Conservation (phyloP, 1,140 invertebrate genomes). For the Apis laboriosa region DNA sequence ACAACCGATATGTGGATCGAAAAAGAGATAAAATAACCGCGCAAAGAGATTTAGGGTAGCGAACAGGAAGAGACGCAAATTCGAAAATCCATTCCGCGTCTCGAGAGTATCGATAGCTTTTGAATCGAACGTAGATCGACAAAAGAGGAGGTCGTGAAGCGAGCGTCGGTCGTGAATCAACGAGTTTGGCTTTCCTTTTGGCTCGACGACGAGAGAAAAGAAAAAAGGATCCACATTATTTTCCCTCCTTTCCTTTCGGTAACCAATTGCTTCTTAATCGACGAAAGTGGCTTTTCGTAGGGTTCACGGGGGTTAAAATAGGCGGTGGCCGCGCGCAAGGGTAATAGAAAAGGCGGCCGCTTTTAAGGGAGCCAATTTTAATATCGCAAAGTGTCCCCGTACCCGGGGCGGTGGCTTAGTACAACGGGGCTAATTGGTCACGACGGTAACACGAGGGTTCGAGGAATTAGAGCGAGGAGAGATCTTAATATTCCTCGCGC, state of each 20-base stretch:
- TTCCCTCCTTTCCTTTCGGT: no score
- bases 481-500: conserved; percentile 21
- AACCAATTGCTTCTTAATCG: conserved; percentile 8
- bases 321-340: no score
- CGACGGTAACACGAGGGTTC: not conserved
- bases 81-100: no score
- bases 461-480: not conserved
- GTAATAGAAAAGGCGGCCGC: not conserved
- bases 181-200: not conserved
- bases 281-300: not conserved
- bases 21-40: no score
- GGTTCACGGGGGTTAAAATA: not conserved
- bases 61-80: no score
- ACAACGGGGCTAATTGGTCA: not conserved
- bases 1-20: not conserved
- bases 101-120: not conserved
- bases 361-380: not conserved
- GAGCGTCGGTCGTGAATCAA: not conserved
- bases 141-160: not conserved
- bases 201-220: not conserved
- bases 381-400: not conserved
- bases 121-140: not conserved
- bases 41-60: no score
- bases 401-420: no score
- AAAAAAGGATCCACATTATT: not conserved